Evolutionary conservation across 1,140 invertebrate genomes (phyloP).

Genomic region (Mylabris phalerata): DNA sequence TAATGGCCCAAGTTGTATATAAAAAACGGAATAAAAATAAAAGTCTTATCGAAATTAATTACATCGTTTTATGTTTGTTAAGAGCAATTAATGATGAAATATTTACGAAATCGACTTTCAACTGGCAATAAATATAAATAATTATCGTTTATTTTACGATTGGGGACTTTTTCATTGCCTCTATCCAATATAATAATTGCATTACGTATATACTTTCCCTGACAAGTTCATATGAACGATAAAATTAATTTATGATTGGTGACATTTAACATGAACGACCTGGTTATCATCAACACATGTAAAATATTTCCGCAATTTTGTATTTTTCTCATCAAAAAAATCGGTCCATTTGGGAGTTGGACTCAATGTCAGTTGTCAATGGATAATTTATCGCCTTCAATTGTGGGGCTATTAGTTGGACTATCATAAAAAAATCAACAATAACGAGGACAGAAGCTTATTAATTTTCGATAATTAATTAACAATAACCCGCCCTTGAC

Average conservation of each 20-base stretch:
- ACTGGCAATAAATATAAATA: slow-evolving; percentile 19
- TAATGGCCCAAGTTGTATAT: no score
- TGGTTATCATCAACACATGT: slow-evolving; percentile 24
- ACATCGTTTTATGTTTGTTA: slow-evolving; percentile 12
- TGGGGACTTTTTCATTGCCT: slow-evolving; percentile 19
- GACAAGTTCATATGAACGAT: slow-evolving; percentile 25
- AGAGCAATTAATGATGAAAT: slow-evolving; percentile 16
- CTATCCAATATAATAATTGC: slow-evolving; percentile 15
- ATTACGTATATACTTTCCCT: slow-evolving; percentile 21
- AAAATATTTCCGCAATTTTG: slow-evolving; percentile 27
- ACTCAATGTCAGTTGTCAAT: no score
- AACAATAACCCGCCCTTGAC: no score
- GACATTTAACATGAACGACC: slow-evolving; percentile 25
- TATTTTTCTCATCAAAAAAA: no score
- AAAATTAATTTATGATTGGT: slow-evolving; percentile 27
- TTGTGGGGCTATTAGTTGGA: no score
- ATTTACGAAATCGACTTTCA: slow-evolving; percentile 18
- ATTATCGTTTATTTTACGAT: slow-evolving; percentile 21
- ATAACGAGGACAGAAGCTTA: no score
- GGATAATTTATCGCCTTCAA: no score
- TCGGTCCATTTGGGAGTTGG: no score
- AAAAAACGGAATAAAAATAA: neutral
- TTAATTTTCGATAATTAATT: no score
- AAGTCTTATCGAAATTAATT: slow-evolving; percentile 15
- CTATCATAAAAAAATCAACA: no score